Evolutionary conservation across 2,113 vertebrate genomes (phyloP), one percentile per base, ranked within the genome.

Genomic region (Hirundichthys speculiger): DNA sequence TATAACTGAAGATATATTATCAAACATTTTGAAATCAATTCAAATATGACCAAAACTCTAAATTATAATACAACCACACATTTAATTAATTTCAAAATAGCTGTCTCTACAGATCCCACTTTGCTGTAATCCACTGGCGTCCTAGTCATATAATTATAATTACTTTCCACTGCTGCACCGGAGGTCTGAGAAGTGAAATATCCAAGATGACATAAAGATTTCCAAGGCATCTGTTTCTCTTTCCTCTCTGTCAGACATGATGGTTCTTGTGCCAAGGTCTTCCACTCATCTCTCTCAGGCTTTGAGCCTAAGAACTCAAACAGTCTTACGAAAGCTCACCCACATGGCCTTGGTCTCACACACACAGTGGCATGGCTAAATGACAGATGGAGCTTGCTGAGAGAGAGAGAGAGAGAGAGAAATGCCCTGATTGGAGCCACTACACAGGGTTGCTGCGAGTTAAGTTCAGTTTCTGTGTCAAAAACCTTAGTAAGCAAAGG

Each of bases 331-430:
- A 77, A 75, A 75, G 62, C 69, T 73, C 63, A 71, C 78, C 73
- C 74, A 75, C 78, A 65, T 57, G 69, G 71, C 50, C 43, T 34
- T 64, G 77, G 84, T 83, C 85, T 83, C 30, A 50, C 39, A 71
- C 64, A 71, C 82, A 81, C 30, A 34, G 84, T 68, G 62, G 72
- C 60, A 63, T 22, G 74, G 64, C 66, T 68, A 45, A 24, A 53
- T 63, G 63, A 87, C 90, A 90, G 88, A 91, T 88, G 90, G 88
- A 77, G 79, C 68, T 77, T 47, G 61, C 68, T 47, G 61, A 75
- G 52, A 48, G 42, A 81, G 71, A 71, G 61, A 75, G 52, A 48
- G 42, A 81, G 71, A 71, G 63, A 68, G 3, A 34, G 30, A 34
- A 34, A 34, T 75, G 56, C 71, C 59, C 62, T 73, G 70, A 79